Evolutionary conservation across 2,888 invertebrate species (phyloP), one percentile per base, ranked within the genome.

Genomic region (Cremastinae sp.): DNA sequence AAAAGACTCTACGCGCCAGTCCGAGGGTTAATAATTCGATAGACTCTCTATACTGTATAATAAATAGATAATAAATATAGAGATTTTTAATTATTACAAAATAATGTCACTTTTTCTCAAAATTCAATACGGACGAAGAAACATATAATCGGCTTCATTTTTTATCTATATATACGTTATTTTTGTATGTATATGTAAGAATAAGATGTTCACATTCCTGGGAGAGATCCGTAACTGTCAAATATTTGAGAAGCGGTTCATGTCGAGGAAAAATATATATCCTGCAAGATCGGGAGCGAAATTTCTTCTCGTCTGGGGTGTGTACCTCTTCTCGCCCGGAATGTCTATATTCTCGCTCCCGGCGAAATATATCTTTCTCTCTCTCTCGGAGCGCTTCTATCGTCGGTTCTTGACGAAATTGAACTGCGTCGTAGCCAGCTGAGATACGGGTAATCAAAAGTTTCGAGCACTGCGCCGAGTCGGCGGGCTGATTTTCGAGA

Each of bases 381-480:
- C 34, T 43, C 45, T 28, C 28, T 3, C 5, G 28, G 28, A 28
- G 28, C 49, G 28, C 49, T 22, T 38, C 20, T n/a, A 43, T 56
- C 45, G 61, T 49, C 34, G 59, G 38, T 41, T 34, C 73, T 68
- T 59, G 34, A 34, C 14, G 34, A 74, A 80, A 84, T 83, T 81
- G 79, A 74, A 79, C 78, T 80, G 74, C 68, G 41, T 58, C 51
- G 54, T 18, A 64, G n/a, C 51, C 18, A 28, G 38, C 28, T 34
- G 59, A 81, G 82, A 87, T 88, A 85, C 88, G 88, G 88, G 88
- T 88, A 88, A 88, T 88, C 88, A 87, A 84, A 88, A 88, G 87
- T 88, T 88, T 77, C 68, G 22, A 56, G 56, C 53, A 28, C 12
- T 14, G 20, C 7, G 58, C 14, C 10, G 74, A 69, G 66, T 71